These are phyloP conservation scores for Ranitomeya variabilis DNA, from an alignment of 2,113 vertebrate genomes.

Conservation along the genomic window DNA sequence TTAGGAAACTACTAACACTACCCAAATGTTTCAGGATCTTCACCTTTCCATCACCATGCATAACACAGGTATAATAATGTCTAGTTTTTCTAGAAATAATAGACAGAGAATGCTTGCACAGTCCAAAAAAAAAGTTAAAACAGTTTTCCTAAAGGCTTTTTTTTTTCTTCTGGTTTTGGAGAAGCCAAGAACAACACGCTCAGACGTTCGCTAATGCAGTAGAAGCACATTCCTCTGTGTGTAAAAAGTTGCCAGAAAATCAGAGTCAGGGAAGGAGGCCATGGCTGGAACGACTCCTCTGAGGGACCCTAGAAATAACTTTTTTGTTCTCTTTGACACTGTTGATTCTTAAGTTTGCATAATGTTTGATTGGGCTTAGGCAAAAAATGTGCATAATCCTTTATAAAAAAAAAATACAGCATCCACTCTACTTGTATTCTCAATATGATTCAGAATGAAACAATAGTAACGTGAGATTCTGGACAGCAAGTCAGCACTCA, in stretches of 20 bases:
- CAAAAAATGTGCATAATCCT: neutral
- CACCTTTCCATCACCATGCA: neutral
- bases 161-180: slow-evolving; percentile 29
- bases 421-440: neutral
- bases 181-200: slow-evolving; percentile 48
- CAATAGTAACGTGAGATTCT: neutral
- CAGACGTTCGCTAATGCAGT: slow-evolving; percentile 45
- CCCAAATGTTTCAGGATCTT: slow-evolving; percentile 19
- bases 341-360: slow-evolving; percentile 34
- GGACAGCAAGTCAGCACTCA: neutral
- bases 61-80: neutral
- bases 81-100: slow-evolving; percentile 5
- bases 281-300: slow-evolving; percentile 36
- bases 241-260: slow-evolving; percentile 51
- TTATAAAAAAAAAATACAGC: neutral
- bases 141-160: slow-evolving; percentile 14
- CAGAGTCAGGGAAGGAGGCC: slow-evolving; percentile 39
- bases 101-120: neutral
- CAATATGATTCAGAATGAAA: neutral
- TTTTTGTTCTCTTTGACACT: slow-evolving; percentile 50
- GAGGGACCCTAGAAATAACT: slow-evolving; percentile 49
- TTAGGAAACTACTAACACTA: neutral
- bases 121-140: neutral
- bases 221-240: slow-evolving; percentile 54
- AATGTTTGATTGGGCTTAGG: slow-evolving; percentile 3